These are phyloP conservation scores for Phymastichus coffea DNA, from an alignment of 1,140 invertebrate species.

Conservation along the genomic window DNA sequence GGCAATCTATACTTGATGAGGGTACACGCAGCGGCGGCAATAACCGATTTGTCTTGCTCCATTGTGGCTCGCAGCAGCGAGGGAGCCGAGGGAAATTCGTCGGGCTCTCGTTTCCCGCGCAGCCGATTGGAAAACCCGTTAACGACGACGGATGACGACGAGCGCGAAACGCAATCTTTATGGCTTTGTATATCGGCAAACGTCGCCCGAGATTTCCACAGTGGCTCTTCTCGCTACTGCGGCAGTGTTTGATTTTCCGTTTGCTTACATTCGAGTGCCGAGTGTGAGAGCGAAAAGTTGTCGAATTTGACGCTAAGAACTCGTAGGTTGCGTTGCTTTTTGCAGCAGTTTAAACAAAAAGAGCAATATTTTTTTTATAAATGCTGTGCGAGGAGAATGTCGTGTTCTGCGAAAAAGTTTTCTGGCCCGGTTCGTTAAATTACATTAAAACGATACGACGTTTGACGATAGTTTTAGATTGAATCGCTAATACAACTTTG, in stretches of 20 bases:
- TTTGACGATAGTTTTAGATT: too few relatives aligned
- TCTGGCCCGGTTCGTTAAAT: too few relatives aligned
- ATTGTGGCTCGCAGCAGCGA: not conserved
- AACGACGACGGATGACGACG: not conserved
- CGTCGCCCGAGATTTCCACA: not conserved
- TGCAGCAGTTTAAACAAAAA: not conserved
- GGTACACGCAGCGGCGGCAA: not conserved
- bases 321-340: not conserved
- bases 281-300: too few relatives aligned
- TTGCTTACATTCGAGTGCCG: not conserved
- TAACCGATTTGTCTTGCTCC: slow-evolving; percentile 1
- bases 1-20: not conserved
- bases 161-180: slow-evolving; percentile 19
- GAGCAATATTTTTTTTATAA: not conserved
- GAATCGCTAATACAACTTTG: too few relatives aligned
- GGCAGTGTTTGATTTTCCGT: not conserved
- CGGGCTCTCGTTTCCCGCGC: not conserved
- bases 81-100: slow-evolving; percentile 6
- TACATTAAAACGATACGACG: too few relatives aligned
- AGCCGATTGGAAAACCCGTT: slow-evolving; percentile 8
- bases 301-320: too few relatives aligned
- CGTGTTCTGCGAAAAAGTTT: too few relatives aligned
- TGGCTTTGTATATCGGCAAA: slow-evolving; percentile 4
- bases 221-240: not conserved
- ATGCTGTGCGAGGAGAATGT: too few relatives aligned